phyloP scores from a whole-genome alignment of 2,797 vertebrate species.

The Craterocephalus amniculus region DNA sequence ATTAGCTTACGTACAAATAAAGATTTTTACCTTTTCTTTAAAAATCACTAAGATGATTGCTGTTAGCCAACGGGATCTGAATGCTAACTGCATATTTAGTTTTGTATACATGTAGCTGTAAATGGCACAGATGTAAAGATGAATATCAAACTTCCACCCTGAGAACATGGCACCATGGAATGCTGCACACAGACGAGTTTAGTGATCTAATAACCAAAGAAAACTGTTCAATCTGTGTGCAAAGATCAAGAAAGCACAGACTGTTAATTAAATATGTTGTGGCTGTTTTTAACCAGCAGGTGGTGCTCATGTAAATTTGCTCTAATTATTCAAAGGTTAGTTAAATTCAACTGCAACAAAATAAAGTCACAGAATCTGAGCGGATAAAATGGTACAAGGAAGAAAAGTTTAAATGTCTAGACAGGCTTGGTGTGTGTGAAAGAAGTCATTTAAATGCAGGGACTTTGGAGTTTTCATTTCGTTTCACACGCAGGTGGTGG shows the following conservation, averaged over 20 bases:
- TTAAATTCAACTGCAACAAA: constrained; percentile 1
- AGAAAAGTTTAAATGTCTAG: constrained; percentile 15
- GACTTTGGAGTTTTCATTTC: constrained; percentile 22
- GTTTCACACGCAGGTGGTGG: constrained; percentile 20
- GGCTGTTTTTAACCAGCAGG: constrained; percentile 52
- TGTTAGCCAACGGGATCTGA: constrained; percentile 39
- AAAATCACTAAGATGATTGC: constrained; percentile 10
- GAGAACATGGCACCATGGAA: constrained; percentile 62
- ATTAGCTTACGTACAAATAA: constrained; percentile 60
- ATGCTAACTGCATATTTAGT: constrained; percentile 32
- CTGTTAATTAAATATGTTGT: constrained; percentile 14
- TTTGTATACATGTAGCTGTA: constrained; percentile 22
- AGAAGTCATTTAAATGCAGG: constrained; percentile 20
- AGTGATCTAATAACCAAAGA: constrained; percentile 1
- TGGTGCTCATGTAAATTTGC: constrained; percentile 42
- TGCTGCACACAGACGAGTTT: constrained; percentile 24
- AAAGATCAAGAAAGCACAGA: constrained; percentile 8
- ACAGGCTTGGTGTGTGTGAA: constrained; percentile 17
- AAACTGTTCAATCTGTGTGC: constrained; percentile 9
- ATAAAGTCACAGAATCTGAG: constrained; percentile 3
- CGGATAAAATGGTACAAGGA: constrained; percentile 15
- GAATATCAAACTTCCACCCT: constrained; percentile 56
- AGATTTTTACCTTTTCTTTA: constrained; percentile 20
- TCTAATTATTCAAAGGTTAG: background rate
- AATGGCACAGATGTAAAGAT: constrained; percentile 17